A percentile compares a stretch with the other conserved stretches of the same genome.
phyloP scores from a whole-genome alignment of 2,113 vertebrate genomes.

The Desmodus rotundus region DNA sequence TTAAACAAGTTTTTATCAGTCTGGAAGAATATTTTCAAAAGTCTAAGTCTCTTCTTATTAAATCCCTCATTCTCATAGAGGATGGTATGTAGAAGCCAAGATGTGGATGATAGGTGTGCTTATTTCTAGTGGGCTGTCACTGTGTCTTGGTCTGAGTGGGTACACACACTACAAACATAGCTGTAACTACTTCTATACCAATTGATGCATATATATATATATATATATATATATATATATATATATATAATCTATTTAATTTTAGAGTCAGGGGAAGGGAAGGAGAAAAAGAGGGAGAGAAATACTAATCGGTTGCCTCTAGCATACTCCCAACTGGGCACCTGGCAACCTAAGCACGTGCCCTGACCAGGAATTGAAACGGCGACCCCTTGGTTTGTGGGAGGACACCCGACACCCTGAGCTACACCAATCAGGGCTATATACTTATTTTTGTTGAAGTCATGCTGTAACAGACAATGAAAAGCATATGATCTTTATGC shows the following conservation, averaged over 20 bases:
- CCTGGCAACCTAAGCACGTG: too few species aligned
- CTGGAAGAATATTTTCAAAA: background rate
- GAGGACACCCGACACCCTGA: too few species aligned
- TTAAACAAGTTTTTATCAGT: background rate
- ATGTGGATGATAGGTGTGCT: background rate
- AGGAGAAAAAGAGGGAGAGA: too few species aligned
- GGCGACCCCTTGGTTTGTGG: too few species aligned
- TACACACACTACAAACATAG: background rate
- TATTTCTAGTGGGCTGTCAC: background rate
- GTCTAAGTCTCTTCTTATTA: background rate
- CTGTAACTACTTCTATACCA: background rate
- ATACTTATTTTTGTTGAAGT: background rate
- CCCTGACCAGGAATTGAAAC: too few species aligned
- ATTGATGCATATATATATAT: background rate
- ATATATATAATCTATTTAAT: too few species aligned
- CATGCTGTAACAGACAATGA: background rate
- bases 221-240: too few species aligned
- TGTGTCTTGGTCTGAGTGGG: background rate
- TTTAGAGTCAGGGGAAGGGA: too few species aligned
- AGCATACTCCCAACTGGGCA: too few species aligned
- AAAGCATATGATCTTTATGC: background rate
- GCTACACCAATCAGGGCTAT: too few species aligned
- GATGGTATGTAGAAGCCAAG: background rate
- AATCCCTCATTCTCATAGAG: background rate
- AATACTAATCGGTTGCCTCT: too few species aligned